Conservation (phyloP, 2,888 invertebrate species). For the Callinectes sapidus region DNA sequence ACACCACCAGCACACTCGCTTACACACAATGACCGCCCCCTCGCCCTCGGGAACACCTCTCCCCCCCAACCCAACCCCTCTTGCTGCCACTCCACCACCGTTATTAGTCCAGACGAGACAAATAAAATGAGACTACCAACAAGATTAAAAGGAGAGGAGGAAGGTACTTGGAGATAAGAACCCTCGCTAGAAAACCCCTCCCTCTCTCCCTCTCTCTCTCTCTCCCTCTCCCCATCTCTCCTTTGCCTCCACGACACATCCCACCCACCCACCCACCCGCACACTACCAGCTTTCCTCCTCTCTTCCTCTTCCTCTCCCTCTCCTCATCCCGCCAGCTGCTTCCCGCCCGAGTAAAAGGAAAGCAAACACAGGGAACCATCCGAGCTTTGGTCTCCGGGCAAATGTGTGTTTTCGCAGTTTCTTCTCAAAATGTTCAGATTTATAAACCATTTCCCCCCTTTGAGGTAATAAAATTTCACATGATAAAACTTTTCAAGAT, state of each 20-base stretch:
- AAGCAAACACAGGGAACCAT: neutral
- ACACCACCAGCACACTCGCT: neutral
- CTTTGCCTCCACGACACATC: neutral
- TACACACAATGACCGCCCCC: neutral
- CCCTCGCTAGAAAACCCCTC: neutral
- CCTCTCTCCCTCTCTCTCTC: neutral
- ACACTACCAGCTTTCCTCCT: neutral
- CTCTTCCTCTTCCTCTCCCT: neutral
- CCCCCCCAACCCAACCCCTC: neutral
- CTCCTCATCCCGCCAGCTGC: neutral
- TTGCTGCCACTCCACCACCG: neutral
- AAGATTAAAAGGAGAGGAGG: constrained; percentile 12
- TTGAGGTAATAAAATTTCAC: neutral
- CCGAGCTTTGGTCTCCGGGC: neutral
- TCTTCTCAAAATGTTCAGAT: constrained; percentile 6
- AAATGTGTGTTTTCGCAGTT: constrained; percentile 23
- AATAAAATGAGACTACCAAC: neutral
- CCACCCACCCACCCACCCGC: neutral
- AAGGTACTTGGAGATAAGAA: neutral
- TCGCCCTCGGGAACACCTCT: neutral
- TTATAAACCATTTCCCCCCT: neutral
- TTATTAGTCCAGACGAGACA: neutral
- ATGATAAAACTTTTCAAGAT: neutral
- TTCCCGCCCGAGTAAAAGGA: neutral
- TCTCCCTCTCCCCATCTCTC: neutral